Conservation (phyloP, 2,888 invertebrate genomes). For the Sarcophaga variegata region DNA sequence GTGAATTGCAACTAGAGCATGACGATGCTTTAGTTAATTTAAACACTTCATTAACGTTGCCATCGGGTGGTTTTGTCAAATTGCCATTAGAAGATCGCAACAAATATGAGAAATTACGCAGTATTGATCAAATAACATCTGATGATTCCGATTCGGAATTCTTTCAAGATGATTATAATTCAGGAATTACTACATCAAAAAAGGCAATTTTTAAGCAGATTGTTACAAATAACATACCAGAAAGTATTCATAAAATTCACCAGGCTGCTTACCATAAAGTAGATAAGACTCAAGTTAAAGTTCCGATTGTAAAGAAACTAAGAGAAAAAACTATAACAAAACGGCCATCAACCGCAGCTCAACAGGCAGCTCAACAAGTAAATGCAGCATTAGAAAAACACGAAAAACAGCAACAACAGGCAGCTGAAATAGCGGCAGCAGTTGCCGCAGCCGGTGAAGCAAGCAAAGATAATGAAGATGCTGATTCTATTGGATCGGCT, state of each 20-base stretch:
- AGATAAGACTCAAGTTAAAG: conserved; percentile 81
- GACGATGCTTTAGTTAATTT: conserved; percentile 62
- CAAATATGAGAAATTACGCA: conserved; percentile 89
- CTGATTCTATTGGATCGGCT: conserved; percentile 88
- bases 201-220: conserved; percentile 81
- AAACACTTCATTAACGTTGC: conserved; percentile 72
- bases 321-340: conserved; percentile 81
- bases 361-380: conserved; percentile 77
- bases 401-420: conserved; percentile 73
- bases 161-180: conserved; percentile 78
- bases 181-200: conserved; percentile 73
- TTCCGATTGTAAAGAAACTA: conserved; percentile 82
- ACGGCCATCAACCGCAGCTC: conserved; percentile 77
- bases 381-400: conserved; percentile 72
- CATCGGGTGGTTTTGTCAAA: conserved; percentile 83
- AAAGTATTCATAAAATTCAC: conserved; percentile 83
- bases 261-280: conserved; percentile 83
- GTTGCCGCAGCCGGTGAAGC: conserved; percentile 69
- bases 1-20: conserved; percentile 47
- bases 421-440: conserved; percentile 70
- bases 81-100: conserved; percentile 87
- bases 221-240: conserved; percentile 83
- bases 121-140: conserved; percentile 84
- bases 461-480: conserved; percentile 83
- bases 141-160: conserved; percentile 83